Evolutionary conservation across 2,888 invertebrate species (phyloP).

Genomic region (Pristionchus entomophagus): DNA sequence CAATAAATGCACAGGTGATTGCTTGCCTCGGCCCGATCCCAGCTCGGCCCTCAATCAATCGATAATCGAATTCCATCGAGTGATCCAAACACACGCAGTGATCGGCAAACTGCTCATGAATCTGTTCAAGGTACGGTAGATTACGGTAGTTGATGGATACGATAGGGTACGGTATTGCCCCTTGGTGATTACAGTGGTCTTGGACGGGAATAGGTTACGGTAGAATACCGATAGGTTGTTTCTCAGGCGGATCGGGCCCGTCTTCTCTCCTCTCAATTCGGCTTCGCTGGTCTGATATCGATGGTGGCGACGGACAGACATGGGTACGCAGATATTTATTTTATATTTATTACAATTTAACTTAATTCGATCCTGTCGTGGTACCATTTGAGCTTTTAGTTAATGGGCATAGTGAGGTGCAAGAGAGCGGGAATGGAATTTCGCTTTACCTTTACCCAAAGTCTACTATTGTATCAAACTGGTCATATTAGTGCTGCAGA

Average conservation of each 20-base stretch:
- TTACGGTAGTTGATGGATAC: no score
- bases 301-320: slow-evolving; percentile 34
- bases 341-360: no score
- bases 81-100: background rate
- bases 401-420: no score
- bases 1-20: no score
- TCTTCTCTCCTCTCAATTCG: slow-evolving; percentile 6
- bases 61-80: slow-evolving; percentile 35
- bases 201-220: no score
- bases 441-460: no score
- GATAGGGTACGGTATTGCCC: no score
- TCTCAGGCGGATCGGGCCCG: background rate
- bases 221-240: background rate
- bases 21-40: background rate
- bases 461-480: background rate
- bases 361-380: no score
- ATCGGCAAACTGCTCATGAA: background rate
- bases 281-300: background rate
- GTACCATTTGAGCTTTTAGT: no score
- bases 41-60: slow-evolving; percentile 10
- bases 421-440: no score
- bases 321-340: background rate
- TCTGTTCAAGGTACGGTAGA: slow-evolving; percentile 30
- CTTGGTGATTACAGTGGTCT: no score
- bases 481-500: background rate